These are phyloP conservation scores for Drosophila macrospina DNA, from an alignment of 2,888 invertebrate genomes.

Conservation along the genomic window DNA sequence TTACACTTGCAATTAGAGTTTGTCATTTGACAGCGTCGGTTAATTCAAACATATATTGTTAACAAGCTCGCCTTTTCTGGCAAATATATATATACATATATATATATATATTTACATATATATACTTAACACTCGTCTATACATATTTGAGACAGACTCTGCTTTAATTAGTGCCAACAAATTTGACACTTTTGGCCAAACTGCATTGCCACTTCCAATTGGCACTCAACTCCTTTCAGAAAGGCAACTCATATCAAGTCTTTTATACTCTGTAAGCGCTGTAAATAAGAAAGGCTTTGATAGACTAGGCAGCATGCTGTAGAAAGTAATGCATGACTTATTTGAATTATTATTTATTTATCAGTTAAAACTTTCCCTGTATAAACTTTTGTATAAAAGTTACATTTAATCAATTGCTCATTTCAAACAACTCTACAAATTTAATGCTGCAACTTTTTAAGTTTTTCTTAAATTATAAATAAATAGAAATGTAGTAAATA, in stretches of 20 bases:
- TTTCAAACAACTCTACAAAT: not conserved
- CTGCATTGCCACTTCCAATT: conserved; percentile 21
- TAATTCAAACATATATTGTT: conserved; percentile 63
- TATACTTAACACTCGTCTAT: conserved; percentile 1
- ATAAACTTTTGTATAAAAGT: too few species aligned
- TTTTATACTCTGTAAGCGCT: not conserved
- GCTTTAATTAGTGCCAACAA: conserved; percentile 41
- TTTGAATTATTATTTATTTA: too few species aligned
- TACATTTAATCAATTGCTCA: too few species aligned
- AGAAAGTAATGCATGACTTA: too few species aligned
- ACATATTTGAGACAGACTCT: conserved; percentile 1
- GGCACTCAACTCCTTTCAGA: conserved; percentile 12
- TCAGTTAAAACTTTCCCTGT: too few species aligned
- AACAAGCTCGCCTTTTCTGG: conserved; percentile 39
- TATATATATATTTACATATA: not conserved
- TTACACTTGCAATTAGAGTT: conserved; percentile 77
- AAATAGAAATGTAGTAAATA: too few species aligned
- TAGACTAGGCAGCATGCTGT: not conserved
- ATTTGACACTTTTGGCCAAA: conserved; percentile 20
- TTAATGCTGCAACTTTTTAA: not conserved
- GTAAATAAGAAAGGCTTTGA: not conserved
- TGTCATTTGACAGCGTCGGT: conserved; percentile 72
- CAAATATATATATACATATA: not conserved
- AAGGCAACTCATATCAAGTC: not conserved
- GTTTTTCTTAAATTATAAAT: too few species aligned